Conservation (phyloP, 2,888 invertebrate genomes). For the Amaurobius ferox region DNA sequence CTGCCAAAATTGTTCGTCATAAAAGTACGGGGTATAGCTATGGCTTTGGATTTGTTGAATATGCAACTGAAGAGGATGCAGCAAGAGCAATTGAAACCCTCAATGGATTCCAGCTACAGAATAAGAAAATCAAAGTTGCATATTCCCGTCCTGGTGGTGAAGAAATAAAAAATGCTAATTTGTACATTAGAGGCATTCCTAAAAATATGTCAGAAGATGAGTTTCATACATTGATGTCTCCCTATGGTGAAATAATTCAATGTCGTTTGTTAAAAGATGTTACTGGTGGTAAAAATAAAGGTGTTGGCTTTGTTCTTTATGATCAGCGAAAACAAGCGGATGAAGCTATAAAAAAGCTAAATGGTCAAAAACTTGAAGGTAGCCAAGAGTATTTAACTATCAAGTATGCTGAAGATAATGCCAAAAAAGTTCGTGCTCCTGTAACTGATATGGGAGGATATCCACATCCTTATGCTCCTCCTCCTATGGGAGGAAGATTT, state of each 20-base stretch:
- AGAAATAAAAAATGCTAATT: constrained; percentile 93
- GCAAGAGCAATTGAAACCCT: constrained; percentile 89
- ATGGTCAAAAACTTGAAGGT: constrained; percentile 88
- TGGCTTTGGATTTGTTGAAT: constrained; percentile 97
- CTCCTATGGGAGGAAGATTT: constrained; percentile 39
- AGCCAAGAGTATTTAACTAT: constrained; percentile 90
- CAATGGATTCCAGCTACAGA: constrained; percentile 91
- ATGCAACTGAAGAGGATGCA: constrained; percentile 89
- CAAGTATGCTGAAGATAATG: constrained; percentile 90
- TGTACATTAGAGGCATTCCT: constrained; percentile 95
- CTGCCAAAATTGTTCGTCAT: constrained; percentile 84
- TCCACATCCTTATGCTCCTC: constrained; percentile 25
- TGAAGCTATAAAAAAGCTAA: constrained; percentile 89
- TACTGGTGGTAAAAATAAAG: constrained; percentile 89
- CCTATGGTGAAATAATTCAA: constrained; percentile 93
- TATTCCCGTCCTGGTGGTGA: constrained; percentile 94
- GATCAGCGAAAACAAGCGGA: constrained; percentile 93
- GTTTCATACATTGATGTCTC: constrained; percentile 89
- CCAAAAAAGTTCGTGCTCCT: constrained; percentile 79
- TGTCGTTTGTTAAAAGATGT: constrained; percentile 93
- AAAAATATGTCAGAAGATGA: constrained; percentile 82
- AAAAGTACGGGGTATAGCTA: constrained; percentile 92
- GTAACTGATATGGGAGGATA: constrained; percentile 6
- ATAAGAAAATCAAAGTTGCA: constrained; percentile 95
- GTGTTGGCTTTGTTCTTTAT: constrained; percentile 90